Evolutionary conservation across 2,113 vertebrate species (phyloP), one percentile per base, ranked within the genome.

Genomic region (Pseudonaja textilis): DNA sequence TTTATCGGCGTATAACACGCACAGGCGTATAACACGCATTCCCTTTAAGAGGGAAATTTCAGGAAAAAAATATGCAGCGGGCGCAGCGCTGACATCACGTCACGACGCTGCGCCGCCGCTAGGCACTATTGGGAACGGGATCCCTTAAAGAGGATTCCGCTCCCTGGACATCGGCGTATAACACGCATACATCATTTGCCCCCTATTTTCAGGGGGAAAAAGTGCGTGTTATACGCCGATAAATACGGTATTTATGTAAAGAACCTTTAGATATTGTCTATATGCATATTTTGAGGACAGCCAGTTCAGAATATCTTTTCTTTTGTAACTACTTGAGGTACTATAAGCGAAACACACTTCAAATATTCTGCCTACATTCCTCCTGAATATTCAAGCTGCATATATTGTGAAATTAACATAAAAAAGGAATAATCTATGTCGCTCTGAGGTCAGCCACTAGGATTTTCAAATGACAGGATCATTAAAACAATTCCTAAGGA

Each of bases 401-500:
- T 85, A 74, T 6, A 94, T 93, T 95, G 74, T 90, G 96, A 22
- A 95, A 29, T 59, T 90, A 90, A 12, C 47, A n/a, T 85, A 86
- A 34, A 85, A 39, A 39, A 47, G 93, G 94, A 95, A 5, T 26
- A 94, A 42, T 92, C 94, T 85, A 55, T 85, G 94, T 96, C 57
- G 50, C 39, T 97, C 94, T 96, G 23, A 26, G 95, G 94, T 96
- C 74, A 94, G 90, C 90, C 92, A 86, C 90, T 90, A 94, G 93
- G 90, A 94, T 96, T 96, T 96, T n/a, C 50, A 93, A 95, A 92
- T 3, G 0, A 95, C 89, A 93, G 39, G 89, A 61, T 91, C 91
- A 96, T 96, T 96, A 97, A 96, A 97, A 96, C 5, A 89, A 57
- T 95, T 95, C 90, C 90, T 96, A 94, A 95, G 87, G 59, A 95